Conservation (phyloP, 2,888 invertebrate genomes). For the Onchidella celtica region DNA sequence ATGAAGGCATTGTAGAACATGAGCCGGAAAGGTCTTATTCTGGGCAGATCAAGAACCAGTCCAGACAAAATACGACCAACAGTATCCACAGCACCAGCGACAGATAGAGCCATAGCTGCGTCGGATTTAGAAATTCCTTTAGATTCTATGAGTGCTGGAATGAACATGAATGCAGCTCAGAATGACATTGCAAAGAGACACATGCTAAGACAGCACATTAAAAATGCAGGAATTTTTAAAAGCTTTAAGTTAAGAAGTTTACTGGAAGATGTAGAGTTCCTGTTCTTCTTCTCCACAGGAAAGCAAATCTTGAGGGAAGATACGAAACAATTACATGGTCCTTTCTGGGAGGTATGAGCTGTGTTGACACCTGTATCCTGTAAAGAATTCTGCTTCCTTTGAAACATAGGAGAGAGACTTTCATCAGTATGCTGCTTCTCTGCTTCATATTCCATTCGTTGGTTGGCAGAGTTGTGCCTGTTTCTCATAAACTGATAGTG, state of each 20-base stretch:
- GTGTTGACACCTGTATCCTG: too few relatives aligned
- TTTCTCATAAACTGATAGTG: too few relatives aligned
- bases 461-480: too few relatives aligned
- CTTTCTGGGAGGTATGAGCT: too few relatives aligned
- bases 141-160: conserved; percentile 65
- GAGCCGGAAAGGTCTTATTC: conserved; percentile 60
- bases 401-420: too few relatives aligned
- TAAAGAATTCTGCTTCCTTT: too few relatives aligned
- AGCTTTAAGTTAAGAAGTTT: too few relatives aligned
- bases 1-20: conserved; percentile 62
- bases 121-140: conserved; percentile 58
- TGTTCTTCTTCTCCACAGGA: too few relatives aligned
- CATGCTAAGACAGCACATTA: conserved; percentile 55
- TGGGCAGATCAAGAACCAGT: conserved; percentile 60
- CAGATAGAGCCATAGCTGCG: conserved; percentile 64
- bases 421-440: too few relatives aligned
- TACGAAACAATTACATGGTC: conserved; percentile 50
- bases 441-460: too few relatives aligned
- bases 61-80: conserved; percentile 61
- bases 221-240: conserved; percentile 50
- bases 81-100: conserved; percentile 65
- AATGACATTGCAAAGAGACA: conserved; percentile 53
- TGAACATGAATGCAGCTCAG: conserved; percentile 62
- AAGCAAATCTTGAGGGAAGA: too few relatives aligned
- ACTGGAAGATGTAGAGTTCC: too few relatives aligned